Conservation (phyloP, 2,888 invertebrate genomes). For the Lasioglossum figueresi region DNA sequence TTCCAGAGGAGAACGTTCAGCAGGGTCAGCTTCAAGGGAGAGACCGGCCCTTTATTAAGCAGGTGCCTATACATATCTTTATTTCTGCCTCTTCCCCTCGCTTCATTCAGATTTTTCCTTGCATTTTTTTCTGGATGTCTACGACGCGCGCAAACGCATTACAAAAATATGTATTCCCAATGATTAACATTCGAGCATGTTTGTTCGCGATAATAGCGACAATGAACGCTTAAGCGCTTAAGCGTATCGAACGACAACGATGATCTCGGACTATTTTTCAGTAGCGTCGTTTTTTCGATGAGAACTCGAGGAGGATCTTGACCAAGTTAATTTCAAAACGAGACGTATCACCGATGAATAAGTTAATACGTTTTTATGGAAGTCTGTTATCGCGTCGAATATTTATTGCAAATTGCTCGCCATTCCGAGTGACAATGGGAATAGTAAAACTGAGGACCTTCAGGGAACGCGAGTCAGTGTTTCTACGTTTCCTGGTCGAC, state of each 20-base stretch:
- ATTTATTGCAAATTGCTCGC: not conserved
- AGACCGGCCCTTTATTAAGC: slow-evolving; percentile 76
- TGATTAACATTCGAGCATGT: not conserved
- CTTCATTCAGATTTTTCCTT: no score
- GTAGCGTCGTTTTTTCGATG: not conserved
- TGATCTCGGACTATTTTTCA: not conserved
- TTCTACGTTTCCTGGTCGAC: not conserved
- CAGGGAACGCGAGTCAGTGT: not conserved
- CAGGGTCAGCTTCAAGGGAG: slow-evolving; percentile 78
- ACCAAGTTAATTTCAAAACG: not conserved
- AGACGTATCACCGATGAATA: not conserved
- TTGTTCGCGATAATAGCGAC: not conserved
- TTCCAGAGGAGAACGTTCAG: slow-evolving; percentile 77
- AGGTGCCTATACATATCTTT: slow-evolving; percentile 63
- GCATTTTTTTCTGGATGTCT: not conserved
- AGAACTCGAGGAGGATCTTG: not conserved
- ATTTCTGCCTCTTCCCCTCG: not conserved
- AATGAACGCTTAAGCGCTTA: not conserved
- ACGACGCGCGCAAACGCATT: not conserved
- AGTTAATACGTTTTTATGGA: not conserved
- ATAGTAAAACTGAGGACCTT: not conserved
- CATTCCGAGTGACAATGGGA: not conserved
- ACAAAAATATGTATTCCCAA: not conserved
- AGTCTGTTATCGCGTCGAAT: not conserved
- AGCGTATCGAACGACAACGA: no score